Evolutionary conservation across 1,140 invertebrate species (phyloP).

Genomic region (Manduca sexta): DNA sequence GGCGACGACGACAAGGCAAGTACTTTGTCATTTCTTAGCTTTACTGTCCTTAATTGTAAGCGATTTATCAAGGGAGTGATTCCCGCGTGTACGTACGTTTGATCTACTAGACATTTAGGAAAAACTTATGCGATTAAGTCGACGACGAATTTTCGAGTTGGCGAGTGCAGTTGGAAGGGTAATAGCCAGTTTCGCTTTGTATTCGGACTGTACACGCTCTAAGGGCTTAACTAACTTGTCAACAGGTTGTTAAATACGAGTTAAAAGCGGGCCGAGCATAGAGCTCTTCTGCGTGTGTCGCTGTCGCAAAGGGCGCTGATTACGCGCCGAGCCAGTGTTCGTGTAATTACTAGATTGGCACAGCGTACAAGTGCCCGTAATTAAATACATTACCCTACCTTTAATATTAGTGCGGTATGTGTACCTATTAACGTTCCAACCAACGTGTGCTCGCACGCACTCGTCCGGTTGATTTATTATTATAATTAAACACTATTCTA

Average conservation of each 20-base stretch:
- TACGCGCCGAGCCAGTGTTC: slow-evolving; percentile 49
- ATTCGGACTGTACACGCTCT: slow-evolving; percentile 37
- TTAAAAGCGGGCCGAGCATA: slow-evolving; percentile 49
- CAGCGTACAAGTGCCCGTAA: slow-evolving; percentile 57
- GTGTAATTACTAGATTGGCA: slow-evolving; percentile 64
- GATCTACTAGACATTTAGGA: no score
- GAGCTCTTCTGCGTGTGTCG: slow-evolving; percentile 46
- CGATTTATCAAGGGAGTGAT: slow-evolving; percentile 35
- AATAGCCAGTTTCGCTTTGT: slow-evolving; percentile 47
- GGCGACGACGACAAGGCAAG: slow-evolving; percentile 90
- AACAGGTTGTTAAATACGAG: slow-evolving; percentile 67
- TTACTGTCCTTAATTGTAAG: slow-evolving; percentile 37
- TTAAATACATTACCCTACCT: slow-evolving; percentile 63
- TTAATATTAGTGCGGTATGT: slow-evolving; percentile 18
- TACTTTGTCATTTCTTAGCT: slow-evolving; percentile 48
- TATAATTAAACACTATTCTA: slow-evolving; percentile 28
- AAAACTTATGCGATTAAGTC: no score
- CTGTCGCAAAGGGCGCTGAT: slow-evolving; percentile 57
- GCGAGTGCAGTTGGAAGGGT: slow-evolving; percentile 7
- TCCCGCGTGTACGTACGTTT: slow-evolving; percentile 24
- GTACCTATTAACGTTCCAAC: not conserved
- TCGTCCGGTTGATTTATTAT: no score
- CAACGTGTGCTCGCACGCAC: no score
- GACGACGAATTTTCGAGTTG: not conserved
- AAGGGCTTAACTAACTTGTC: slow-evolving; percentile 61